phyloP scores from a whole-genome alignment of 2,888 invertebrate species.

The Nycteola revayana region DNA sequence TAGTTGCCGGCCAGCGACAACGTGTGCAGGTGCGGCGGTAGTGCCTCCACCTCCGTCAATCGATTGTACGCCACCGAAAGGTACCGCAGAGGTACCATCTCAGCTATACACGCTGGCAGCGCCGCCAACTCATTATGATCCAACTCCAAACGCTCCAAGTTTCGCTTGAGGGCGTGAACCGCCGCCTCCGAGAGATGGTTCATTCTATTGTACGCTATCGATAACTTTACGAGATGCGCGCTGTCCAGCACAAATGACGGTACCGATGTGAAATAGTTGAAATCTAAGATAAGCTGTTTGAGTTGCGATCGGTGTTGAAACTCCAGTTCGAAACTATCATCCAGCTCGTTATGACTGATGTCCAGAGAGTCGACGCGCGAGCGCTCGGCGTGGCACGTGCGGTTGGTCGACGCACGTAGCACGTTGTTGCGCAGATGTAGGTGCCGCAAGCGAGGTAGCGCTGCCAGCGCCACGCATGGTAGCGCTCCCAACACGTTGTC shows the following conservation, averaged over 20 bases:
- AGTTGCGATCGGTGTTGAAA: conserved; percentile 85
- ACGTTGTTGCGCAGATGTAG: conserved; percentile 81
- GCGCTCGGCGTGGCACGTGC: conserved; percentile 51
- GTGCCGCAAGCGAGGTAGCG: conserved; percentile 83
- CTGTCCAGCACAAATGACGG: conserved; percentile 84
- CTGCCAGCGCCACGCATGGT: conserved; percentile 79
- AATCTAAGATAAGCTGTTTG: conserved; percentile 87
- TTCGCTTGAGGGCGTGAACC: conserved; percentile 85
- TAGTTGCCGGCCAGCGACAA: conserved; percentile 89
- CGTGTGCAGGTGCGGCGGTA: conserved; percentile 85
- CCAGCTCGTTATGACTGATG: conserved; percentile 89
- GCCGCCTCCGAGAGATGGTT: conserved; percentile 84
- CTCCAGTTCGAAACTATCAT: conserved; percentile 82
- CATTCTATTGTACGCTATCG: conserved; percentile 88
- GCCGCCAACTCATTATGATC: conserved; percentile 86
- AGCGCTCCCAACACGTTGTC: conserved; percentile 84
- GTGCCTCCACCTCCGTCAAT: conserved; percentile 72
- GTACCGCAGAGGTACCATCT: conserved; percentile 84
- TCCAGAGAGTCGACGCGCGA: conserved; percentile 88
- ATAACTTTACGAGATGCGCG: conserved; percentile 86
- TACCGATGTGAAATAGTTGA: conserved; percentile 86
- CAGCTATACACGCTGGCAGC: conserved; percentile 84
- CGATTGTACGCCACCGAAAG: conserved; percentile 90
- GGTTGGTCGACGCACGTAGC: conserved; percentile 38
- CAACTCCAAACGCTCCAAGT: conserved; percentile 88